Base-by-base conservation (phyloP, 2,797 vertebrate species). In the Manis crassicaudata region DNA sequence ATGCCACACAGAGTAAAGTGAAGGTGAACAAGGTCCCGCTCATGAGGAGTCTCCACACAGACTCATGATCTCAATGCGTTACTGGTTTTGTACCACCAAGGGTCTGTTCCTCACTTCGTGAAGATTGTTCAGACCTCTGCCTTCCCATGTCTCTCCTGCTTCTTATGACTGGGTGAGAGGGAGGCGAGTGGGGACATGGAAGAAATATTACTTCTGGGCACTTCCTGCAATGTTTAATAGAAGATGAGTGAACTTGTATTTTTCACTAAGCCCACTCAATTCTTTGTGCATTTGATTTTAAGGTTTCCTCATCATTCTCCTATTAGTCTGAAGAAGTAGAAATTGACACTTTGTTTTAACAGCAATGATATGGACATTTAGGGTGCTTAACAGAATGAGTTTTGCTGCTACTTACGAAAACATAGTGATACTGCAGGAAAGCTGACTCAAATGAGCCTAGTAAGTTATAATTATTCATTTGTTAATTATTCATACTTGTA, bases 401-500 rank as follows among this genome's bases (percentile, higher is more conserved):
- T 86, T 90, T 46, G 14, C 70, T 88, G 82, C 81, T 85, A 54
- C 88, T 92, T 60, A 40, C 62, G 72, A 40, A 92, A 93, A 72
- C 27, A 18, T 13, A 14, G 40, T 14, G 63, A 95, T 25, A 81
- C 27, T 40, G 20, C 12, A 25, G 85, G 27, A 40, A n/a, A 80
- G 81, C 95, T 95, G 95, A 90, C 67, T 68, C 85, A 93, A 75
- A 92, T 37, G 56, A 95, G 46, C 82, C 40, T 68, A 72, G 81
- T 29, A 52, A 88, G 40, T 73, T 70, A 75, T 9, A 17, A 27
- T 79, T 88, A 70, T 90, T 90, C 29, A 52, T 35, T 84, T 90
- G 92, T 98, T 93, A 90, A 88, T 95, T 94, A 96, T 95, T 98
- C 88, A 97, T 95, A 27, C 43, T 72, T 91, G 90, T 79, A 62